These are phyloP conservation scores for Lepidostoma basale DNA, from an alignment of 1,140 invertebrate species.

Conservation along the genomic window DNA sequence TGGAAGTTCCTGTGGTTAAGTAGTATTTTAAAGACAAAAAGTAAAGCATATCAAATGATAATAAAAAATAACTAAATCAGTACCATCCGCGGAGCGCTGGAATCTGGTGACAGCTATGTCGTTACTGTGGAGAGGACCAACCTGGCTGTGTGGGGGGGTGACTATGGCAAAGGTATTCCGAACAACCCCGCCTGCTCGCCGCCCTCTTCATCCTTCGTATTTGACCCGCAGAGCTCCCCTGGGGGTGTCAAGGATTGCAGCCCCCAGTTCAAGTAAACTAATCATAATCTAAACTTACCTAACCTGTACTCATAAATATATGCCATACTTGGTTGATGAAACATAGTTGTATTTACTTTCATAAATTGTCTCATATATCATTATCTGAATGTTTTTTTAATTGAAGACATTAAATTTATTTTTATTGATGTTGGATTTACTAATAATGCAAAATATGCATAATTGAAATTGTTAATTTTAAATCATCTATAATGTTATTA, in stretches of 20 bases:
- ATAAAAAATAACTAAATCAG: neutral
- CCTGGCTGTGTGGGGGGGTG: conserved; percentile 2
- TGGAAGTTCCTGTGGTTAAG: too few relatives aligned
- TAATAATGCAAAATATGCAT: too few relatives aligned
- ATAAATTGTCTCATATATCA: too few relatives aligned
- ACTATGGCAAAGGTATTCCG: neutral
- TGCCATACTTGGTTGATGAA: too few relatives aligned
- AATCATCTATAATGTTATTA: too few relatives aligned
- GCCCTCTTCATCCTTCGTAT: neutral
- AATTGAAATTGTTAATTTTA: too few relatives aligned
- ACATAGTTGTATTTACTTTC: too few relatives aligned
- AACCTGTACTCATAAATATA: too few relatives aligned
- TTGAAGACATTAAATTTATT: too few relatives aligned
- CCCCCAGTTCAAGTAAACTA: neutral
- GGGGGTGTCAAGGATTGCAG: conserved; percentile 10
- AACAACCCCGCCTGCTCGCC: conserved; percentile 10
- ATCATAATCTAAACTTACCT: too few relatives aligned
- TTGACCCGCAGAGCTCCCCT: conserved; percentile 6
- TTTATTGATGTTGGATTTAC: too few relatives aligned
- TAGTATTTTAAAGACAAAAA: neutral
- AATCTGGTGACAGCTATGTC: conserved; percentile 3
- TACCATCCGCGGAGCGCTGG: neutral
- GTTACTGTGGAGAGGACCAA: neutral
- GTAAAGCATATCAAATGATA: neutral
- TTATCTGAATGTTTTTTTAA: too few relatives aligned